Conservation (phyloP, 2,797 vertebrate species). For the Sebastes oblongus region DNA sequence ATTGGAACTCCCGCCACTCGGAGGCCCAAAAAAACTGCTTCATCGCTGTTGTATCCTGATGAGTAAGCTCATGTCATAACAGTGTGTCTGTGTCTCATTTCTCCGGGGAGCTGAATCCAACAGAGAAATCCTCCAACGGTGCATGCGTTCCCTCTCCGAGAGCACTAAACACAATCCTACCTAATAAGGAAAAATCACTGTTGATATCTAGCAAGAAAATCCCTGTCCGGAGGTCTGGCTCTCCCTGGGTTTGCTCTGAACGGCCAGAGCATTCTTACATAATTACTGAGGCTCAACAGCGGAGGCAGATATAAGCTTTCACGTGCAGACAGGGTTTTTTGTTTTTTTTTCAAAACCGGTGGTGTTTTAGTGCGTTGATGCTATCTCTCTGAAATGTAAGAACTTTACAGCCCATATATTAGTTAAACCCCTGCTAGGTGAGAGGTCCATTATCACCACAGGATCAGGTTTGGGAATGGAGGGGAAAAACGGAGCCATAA, state of each 20-base stretch:
- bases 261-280: slow-evolving; percentile 58
- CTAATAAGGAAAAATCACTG: slow-evolving; percentile 81
- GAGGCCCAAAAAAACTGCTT: not conserved
- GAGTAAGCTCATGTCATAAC: slow-evolving; percentile 60
- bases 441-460: slow-evolving; percentile 50
- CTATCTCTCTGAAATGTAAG: slow-evolving; percentile 25
- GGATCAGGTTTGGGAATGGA: slow-evolving; percentile 15
- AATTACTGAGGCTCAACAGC: slow-evolving; percentile 59
- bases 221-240: slow-evolving; percentile 53
- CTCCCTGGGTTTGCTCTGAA: slow-evolving; percentile 58
- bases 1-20: not conserved
- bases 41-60: slow-evolving; percentile 12
- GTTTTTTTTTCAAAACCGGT: not conserved
- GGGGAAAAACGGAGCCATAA: slow-evolving; percentile 52
- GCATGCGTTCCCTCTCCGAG: slow-evolving; percentile 35
- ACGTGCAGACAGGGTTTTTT: not conserved
- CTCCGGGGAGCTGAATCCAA: slow-evolving; percentile 31
- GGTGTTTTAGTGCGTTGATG: slow-evolving; percentile 7
- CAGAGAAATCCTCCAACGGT: slow-evolving; percentile 31
- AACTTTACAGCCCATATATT: slow-evolving; percentile 21
- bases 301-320: slow-evolving; percentile 28
- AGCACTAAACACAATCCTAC: slow-evolving; percentile 66
- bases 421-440: slow-evolving; percentile 39
- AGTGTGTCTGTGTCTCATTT: slow-evolving; percentile 44
- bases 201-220: slow-evolving; percentile 64